These are phyloP conservation scores for Atlantisia rogersi DNA, from an alignment of 2,113 vertebrate genomes.

Conservation along the genomic window DNA sequence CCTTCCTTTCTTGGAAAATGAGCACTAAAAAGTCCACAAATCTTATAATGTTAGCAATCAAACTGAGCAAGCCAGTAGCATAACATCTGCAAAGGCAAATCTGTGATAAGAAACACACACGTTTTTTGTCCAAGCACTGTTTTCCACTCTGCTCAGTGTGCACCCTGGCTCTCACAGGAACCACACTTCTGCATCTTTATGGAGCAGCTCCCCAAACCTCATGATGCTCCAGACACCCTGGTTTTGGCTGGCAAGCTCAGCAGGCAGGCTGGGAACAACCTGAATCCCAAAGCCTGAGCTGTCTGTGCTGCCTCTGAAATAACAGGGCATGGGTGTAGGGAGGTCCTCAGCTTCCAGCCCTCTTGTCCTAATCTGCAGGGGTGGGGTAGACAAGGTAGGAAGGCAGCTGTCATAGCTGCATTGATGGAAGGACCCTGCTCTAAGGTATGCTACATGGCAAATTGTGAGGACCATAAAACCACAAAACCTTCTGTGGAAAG, in stretches of 20 bases:
- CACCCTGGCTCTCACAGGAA: not conserved
- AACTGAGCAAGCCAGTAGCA: not conserved
- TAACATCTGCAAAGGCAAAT: not conserved
- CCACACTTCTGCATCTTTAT: not conserved
- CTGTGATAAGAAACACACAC: not conserved
- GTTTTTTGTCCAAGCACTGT: not conserved
- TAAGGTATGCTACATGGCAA: not conserved
- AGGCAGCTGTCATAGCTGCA: not conserved
- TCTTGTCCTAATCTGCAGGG: not conserved
- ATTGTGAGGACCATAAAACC: not conserved
- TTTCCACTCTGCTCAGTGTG: not conserved
- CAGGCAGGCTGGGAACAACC: not conserved
- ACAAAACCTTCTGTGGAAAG: not conserved
- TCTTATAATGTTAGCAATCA: not conserved
- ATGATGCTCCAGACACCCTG: not conserved
- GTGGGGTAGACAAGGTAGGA: not conserved
- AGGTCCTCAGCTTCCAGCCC: not conserved
- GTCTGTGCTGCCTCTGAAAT: not conserved
- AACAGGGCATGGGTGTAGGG: not conserved
- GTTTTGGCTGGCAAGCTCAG: not conserved
- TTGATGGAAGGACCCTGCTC: not conserved
- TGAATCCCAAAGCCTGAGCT: not conserved
- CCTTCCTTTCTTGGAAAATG: not conserved
- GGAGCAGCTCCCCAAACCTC: not conserved
- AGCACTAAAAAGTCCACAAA: not conserved